Percentiles rank a stretch among this genome's conserved stretches.
Evolutionary conservation across 2,113 vertebrate species (phyloP).

Genomic region (Perca fluviatilis): DNA sequence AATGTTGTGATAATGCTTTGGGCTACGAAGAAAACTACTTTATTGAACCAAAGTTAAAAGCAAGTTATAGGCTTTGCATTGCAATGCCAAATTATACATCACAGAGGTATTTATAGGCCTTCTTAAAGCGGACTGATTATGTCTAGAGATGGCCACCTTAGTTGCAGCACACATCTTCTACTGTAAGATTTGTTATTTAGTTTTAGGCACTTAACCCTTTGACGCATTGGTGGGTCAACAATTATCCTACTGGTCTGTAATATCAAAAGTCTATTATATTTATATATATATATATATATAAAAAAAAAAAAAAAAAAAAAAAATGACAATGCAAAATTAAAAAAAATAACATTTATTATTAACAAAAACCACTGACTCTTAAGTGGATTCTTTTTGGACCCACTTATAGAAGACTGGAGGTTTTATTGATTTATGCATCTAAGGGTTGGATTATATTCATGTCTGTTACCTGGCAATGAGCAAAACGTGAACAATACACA

Average conservation of each 20-base stretch:
- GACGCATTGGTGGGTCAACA: not conserved
- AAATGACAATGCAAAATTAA: no score
- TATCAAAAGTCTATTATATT: no score
- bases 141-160: not conserved
- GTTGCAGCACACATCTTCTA: not conserved
- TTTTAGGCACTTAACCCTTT: not conserved
- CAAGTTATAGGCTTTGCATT: not conserved
- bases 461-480: slow-evolving; percentile 6
- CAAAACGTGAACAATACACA: slow-evolving; percentile 13
- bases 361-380: not conserved
- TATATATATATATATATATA: no score
- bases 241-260: not conserved
- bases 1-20: slow-evolving; percentile 9
- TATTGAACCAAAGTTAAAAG: slow-evolving; percentile 3
- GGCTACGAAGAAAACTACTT: slow-evolving; percentile 18
- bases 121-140: not conserved
- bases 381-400: not conserved
- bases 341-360: not conserved
- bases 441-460: not conserved
- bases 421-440: not conserved
- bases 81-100: slow-evolving; percentile 5
- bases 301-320: no score
- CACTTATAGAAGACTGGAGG: not conserved
- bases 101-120: not conserved
- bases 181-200: not conserved